Evolutionary conservation across 1,140 invertebrate genomes (phyloP).

Genomic region (Ylistrum balloti): DNA sequence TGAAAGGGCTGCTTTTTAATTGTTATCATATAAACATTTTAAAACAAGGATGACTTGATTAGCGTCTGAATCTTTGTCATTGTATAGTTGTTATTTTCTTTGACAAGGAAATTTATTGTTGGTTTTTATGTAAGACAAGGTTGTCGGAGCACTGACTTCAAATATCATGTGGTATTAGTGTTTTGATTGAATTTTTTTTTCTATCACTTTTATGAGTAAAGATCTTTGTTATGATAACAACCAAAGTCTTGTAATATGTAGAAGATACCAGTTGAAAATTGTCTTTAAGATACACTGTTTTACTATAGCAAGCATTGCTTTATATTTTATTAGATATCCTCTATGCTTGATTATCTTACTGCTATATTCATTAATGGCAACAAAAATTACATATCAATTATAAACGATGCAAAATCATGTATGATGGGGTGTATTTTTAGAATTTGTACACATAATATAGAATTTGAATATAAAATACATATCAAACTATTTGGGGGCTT

Average conservation of each 20-base stretch:
- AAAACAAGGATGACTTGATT: neutral
- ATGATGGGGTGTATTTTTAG: neutral
- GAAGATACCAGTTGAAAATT: neutral
- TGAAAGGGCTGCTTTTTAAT: neutral
- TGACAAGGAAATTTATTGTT: neutral
- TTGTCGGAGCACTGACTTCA: neutral
- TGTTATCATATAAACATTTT: neutral
- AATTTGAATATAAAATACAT: neutral
- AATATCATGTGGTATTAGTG: neutral
- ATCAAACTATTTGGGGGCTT: neutral
- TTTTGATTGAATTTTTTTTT: neutral
- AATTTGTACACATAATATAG: slow-evolving; percentile 15
- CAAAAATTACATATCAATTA: neutral
- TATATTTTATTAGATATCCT: neutral
- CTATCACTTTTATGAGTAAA: neutral
- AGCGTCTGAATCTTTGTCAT: too few relatives aligned
- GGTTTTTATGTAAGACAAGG: neutral
- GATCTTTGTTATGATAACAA: neutral
- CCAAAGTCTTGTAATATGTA: neutral
- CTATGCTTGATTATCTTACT: neutral
- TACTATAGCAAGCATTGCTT: neutral
- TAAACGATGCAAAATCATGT: slow-evolving; percentile 1
- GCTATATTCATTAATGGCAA: neutral
- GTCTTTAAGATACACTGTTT: neutral
- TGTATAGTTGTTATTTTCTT: neutral